Percentiles rank a stretch among this genome's conserved stretches.
These are phyloP conservation scores for Cochlearius cochlearius DNA, from an alignment of 2,113 vertebrate genomes.

Conservation along the genomic window DNA sequence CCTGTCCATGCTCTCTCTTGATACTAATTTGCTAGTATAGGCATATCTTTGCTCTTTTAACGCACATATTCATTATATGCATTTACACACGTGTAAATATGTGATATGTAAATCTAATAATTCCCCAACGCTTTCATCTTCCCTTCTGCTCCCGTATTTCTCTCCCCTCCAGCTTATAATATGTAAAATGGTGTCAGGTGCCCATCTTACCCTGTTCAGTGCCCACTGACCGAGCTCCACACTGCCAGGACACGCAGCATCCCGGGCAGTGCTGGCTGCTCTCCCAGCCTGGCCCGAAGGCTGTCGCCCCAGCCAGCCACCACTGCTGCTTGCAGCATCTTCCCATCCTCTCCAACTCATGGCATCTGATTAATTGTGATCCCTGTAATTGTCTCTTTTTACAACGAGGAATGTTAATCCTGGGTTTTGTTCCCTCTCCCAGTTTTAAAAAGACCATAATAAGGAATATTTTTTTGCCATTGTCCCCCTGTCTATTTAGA, in stretches of 20 bases:
- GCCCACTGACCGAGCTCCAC: neutral
- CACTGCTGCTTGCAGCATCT: neutral
- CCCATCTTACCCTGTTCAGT: neutral
- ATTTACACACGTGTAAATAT: neutral
- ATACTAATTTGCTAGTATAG: neutral
- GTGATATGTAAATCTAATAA: neutral
- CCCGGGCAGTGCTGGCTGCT: neutral
- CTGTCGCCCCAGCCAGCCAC: neutral
- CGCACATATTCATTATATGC: neutral
- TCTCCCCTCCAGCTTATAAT: neutral
- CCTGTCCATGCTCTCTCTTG: neutral
- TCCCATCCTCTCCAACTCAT: neutral
- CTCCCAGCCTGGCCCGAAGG: neutral
- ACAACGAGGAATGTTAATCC: neutral
- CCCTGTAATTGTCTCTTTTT: neutral
- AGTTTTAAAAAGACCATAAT: neutral
- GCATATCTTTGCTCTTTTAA: neutral
- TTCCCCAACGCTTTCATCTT: neutral
- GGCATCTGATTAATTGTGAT: neutral
- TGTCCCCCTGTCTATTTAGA: neutral
- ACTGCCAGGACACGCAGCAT: neutral
- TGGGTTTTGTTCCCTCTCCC: neutral
- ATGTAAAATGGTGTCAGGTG: neutral
- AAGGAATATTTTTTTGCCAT: neutral
- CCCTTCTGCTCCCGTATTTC: neutral